Evolutionary conservation across 2,888 invertebrate genomes (phyloP).

Genomic region (Melanargia galathea): DNA sequence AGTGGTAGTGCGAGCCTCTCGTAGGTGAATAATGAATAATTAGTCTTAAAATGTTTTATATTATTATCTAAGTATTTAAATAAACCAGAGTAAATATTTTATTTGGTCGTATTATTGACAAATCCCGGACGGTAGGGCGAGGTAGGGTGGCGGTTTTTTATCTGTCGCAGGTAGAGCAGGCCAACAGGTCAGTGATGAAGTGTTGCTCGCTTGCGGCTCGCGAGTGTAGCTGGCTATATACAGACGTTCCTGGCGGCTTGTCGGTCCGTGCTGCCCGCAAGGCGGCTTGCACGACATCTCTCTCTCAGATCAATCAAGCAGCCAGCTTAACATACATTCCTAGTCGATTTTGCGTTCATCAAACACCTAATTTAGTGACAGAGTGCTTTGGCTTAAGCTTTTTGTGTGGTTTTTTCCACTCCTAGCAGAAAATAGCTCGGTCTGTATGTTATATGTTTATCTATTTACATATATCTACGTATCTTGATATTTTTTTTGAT

Average conservation of each 20-base stretch:
- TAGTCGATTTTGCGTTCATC: constrained; percentile 11
- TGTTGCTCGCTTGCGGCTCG: not conserved
- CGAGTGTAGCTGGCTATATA: not conserved
- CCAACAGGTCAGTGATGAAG: not conserved
- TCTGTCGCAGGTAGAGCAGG: not conserved
- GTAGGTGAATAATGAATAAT: constrained; percentile 65
- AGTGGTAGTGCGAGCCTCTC: constrained; percentile 55
- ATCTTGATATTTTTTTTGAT: constrained; percentile 4
- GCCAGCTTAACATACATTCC: not conserved
- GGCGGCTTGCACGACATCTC: not conserved
- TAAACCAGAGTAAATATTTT: constrained; percentile 79
- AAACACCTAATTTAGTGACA: constrained; percentile 21
- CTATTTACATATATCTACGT: not conserved
- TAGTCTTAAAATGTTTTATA: constrained; percentile 76
- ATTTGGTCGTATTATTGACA: constrained; percentile 67
- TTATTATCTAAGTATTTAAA: constrained; percentile 75
- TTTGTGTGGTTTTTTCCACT: constrained; percentile 4
- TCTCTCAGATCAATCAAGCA: not conserved
- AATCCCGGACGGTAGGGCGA: constrained; percentile 61
- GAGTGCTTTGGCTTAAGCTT: constrained; percentile 14
- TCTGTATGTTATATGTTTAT: not conserved
- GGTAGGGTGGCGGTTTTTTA: constrained; percentile 37
- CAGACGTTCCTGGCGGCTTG: not conserved
- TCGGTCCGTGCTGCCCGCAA: not conserved
- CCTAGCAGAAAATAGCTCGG: not conserved